Evolutionary conservation across 2,888 invertebrate genomes (phyloP).

Genomic region (Erynnis tages): DNA sequence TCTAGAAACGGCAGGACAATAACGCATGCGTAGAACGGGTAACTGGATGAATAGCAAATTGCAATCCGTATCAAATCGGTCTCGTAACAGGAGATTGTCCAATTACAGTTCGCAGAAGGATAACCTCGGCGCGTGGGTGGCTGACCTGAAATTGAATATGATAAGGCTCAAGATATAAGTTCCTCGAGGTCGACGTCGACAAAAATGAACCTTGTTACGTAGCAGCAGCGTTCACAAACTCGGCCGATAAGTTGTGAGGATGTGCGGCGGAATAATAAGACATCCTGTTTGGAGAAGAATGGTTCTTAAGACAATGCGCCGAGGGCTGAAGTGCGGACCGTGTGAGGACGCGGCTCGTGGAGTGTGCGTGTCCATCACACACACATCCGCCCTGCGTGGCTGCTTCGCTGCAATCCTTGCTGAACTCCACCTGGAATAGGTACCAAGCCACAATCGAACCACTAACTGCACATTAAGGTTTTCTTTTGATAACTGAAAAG

Average conservation of each 20-base stretch:
- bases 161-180: constrained; percentile 1
- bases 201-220: background rate
- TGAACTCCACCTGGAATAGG: no score
- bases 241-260: background rate
- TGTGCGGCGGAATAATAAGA: background rate
- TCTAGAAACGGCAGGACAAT: no score
- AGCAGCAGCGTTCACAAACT: background rate
- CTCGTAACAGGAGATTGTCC: constrained; percentile 14
- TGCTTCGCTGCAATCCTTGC: background rate
- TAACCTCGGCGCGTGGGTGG: constrained; percentile 10
- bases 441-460: no score
- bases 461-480: no score
- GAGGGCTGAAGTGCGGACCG: background rate
- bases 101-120: constrained; percentile 14
- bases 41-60: no score
- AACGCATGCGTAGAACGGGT: no score
- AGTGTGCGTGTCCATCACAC: background rate
- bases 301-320: background rate
- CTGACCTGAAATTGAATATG: constrained; percentile 17
- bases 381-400: background rate
- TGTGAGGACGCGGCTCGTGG: background rate
- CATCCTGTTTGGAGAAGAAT: background rate
- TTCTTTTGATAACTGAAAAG: no score
- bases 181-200: background rate
- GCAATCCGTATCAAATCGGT: background rate